These are phyloP conservation scores for Willisornis vidua DNA, from an alignment of 2,113 vertebrate genomes.

Conservation along the genomic window DNA sequence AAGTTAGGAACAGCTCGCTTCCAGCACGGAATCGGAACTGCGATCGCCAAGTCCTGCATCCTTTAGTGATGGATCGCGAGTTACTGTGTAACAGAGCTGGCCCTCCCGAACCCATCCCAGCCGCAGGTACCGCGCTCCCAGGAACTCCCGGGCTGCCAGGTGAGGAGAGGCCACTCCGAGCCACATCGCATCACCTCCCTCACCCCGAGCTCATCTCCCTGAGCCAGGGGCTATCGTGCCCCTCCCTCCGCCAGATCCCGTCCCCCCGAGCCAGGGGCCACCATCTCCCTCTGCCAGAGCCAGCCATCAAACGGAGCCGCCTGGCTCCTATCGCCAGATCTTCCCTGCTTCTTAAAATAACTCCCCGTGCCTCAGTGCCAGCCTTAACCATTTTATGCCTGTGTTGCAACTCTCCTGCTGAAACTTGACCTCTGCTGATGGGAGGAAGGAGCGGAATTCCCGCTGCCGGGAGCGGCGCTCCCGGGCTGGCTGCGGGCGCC, in stretches of 20 bases:
- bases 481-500: background rate
- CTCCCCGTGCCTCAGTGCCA: background rate
- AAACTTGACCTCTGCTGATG: background rate
- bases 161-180: background rate
- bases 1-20: conserved; percentile 7
- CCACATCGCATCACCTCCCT: background rate
- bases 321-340: background rate
- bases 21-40: background rate
- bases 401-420: background rate
- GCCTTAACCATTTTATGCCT: conserved; percentile 8
- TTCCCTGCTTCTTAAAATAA: conserved; percentile 40
- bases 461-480: background rate
- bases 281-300: background rate
- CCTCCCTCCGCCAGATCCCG: background rate
- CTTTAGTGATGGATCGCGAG: background rate
- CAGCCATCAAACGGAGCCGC: conserved; percentile 32
- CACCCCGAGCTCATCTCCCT: background rate
- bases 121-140: too few relatives aligned
- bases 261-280: background rate
- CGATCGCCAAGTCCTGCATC: background rate
- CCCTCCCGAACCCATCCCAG: background rate
- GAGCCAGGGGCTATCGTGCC: background rate
- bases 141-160: background rate
- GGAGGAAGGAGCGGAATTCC: background rate
- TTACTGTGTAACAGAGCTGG: conserved; percentile 3